phyloP scores from a whole-genome alignment of 2,797 vertebrate species.

The Nasua narica region DNA sequence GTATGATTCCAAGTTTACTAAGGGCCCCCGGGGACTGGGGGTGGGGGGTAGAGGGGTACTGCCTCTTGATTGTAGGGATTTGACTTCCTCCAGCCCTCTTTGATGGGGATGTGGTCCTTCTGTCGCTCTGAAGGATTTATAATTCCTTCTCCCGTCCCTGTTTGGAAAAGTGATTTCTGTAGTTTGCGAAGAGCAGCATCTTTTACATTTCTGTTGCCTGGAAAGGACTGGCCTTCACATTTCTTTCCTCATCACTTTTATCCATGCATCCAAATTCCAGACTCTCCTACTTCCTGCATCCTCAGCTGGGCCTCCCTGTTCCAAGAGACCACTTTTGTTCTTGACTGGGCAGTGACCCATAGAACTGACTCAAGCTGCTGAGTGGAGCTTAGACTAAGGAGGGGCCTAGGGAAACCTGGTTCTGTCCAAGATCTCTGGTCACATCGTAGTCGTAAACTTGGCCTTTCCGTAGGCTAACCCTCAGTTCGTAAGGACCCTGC shows the following conservation, averaged over 20 bases:
- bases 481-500: background rate
- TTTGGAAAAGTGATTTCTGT: background rate
- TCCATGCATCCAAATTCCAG: background rate
- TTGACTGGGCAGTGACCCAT: conserved; percentile 1
- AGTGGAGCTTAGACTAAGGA: background rate
- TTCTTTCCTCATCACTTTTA: background rate
- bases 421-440: background rate
- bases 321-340: conserved; percentile 1
- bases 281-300: background rate
- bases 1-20: background rate
- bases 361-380: background rate
- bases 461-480: background rate
- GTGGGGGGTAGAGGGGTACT: background rate
- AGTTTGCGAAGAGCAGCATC: background rate
- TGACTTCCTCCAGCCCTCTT: background rate
- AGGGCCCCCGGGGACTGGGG: background rate
- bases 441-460: background rate
- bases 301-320: conserved; percentile 33
- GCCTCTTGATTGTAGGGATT: background rate
- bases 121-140: background rate
- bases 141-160: background rate
- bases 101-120: background rate
- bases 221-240: background rate
- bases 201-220: background rate
- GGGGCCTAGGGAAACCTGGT: background rate